These are phyloP conservation scores for Caerostris extrusa DNA, from an alignment of 1,140 invertebrate genomes.

Conservation along the genomic window DNA sequence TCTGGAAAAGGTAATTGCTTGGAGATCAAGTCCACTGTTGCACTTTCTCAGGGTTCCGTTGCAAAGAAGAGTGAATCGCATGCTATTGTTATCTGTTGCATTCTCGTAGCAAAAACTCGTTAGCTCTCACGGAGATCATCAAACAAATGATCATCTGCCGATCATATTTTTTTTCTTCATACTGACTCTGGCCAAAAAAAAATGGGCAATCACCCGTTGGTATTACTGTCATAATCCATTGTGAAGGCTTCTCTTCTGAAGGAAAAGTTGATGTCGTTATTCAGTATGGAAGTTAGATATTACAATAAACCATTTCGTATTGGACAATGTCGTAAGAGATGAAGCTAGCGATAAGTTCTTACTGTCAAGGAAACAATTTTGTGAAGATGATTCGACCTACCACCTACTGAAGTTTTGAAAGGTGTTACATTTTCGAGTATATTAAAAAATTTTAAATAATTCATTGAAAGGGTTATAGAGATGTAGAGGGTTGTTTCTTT, in stretches of 20 bases:
- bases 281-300: not conserved
- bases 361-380: not conserved
- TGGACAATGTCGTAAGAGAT: slow-evolving; percentile 16
- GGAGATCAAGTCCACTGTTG: slow-evolving; percentile 8
- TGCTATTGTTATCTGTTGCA: slow-evolving; percentile 8
- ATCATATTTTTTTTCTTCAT: not conserved
- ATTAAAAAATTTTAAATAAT: no score
- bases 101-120: not conserved
- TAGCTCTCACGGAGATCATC: slow-evolving; percentile 60
- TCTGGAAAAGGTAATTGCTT: slow-evolving; percentile 25
- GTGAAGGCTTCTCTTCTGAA: not conserved
- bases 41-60: slow-evolving; percentile 38
- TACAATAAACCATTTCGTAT: slow-evolving; percentile 3
- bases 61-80: slow-evolving; percentile 22
- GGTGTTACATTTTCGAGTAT: no score
- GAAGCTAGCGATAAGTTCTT: not conserved
- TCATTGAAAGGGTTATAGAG: no score
- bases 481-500: no score
- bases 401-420: not conserved
- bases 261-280: not conserved
- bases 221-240: slow-evolving; percentile 19
- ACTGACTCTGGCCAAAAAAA: not conserved
- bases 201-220: not conserved
- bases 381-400: not conserved
- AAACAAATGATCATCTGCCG: slow-evolving; percentile 3